phyloP scores from a whole-genome alignment of 1,140 invertebrate species.

The Drosophila leontia region DNA sequence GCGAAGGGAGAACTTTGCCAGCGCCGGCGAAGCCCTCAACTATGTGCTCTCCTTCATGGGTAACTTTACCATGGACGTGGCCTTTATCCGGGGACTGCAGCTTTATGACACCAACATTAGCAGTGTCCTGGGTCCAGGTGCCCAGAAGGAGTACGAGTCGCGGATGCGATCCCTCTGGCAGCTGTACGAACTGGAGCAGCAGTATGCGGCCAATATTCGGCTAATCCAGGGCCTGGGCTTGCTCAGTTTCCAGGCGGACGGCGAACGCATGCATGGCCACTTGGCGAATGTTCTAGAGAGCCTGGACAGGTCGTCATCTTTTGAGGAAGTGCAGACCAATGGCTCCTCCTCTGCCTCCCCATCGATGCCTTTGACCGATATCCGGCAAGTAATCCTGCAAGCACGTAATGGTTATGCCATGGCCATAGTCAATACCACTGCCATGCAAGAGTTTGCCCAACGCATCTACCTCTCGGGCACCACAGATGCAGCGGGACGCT shows the following conservation, averaged over 20 bases:
- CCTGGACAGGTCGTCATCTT: conserved; percentile 25
- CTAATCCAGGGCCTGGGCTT: conserved; percentile 52
- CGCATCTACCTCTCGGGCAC: conserved; percentile 69
- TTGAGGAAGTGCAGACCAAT: neutral
- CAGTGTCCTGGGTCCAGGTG: conserved; percentile 49
- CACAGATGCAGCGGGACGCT: conserved; percentile 35
- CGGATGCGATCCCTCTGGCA: conserved; percentile 75
- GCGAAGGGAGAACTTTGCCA: conserved; percentile 53
- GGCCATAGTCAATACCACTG: conserved; percentile 67
- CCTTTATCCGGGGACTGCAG: conserved; percentile 73
- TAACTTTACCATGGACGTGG: conserved; percentile 76
- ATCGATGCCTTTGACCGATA: neutral
- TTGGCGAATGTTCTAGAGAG: conserved; percentile 49
- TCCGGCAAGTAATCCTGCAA: conserved; percentile 26
- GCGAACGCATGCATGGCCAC: conserved; percentile 33
- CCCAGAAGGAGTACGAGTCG: conserved; percentile 74
- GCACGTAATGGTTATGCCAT: conserved; percentile 42
- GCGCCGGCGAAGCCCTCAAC: conserved; percentile 40
- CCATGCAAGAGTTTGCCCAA: conserved; percentile 74
- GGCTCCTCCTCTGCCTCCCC: neutral
- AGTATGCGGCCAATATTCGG: conserved; percentile 57
- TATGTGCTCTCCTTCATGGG: conserved; percentile 69
- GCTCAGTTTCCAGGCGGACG: conserved; percentile 47
- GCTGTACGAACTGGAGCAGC: conserved; percentile 70
- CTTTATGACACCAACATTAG: conserved; percentile 66